Conservation (phyloP, 2,888 invertebrate genomes). For the Steinernema hermaphroditum region DNA sequence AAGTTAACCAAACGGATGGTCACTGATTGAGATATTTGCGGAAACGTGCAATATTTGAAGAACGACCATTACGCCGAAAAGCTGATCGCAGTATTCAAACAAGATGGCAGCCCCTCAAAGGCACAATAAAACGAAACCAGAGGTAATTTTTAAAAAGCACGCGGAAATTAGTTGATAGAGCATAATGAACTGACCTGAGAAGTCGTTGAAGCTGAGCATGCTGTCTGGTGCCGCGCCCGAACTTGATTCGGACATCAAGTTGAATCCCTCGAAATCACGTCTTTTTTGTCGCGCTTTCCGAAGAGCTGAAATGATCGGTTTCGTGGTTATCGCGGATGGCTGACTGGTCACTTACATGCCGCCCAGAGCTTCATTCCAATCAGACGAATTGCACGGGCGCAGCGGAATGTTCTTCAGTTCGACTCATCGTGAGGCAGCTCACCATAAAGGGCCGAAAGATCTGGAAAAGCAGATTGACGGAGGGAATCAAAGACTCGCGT, state of each 20-base stretch:
- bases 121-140: too few relatives aligned
- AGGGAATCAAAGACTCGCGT: background rate
- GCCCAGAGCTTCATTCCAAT: background rate
- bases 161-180: background rate
- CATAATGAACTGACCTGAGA: background rate
- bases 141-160: too few relatives aligned
- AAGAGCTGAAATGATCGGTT: background rate
- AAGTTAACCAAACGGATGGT: background rate
- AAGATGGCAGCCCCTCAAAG: too few relatives aligned
- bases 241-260: slow-evolving; percentile 26
- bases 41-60: too few relatives aligned
- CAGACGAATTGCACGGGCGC: background rate
- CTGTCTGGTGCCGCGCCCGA: slow-evolving; percentile 20
- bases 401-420: background rate
- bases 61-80: too few relatives aligned
- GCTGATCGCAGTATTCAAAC: too few relatives aligned
- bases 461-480: background rate
- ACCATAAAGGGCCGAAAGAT: background rate
- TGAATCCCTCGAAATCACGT: slow-evolving; percentile 11
- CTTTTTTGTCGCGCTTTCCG: background rate
- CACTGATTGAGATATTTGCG: too few relatives aligned
- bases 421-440: background rate
- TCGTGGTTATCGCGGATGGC: too few relatives aligned
- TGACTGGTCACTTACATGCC: background rate
- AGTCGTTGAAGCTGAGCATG: slow-evolving; percentile 25